A percentile compares a stretch with the other conserved stretches of the same genome.
Evolutionary conservation across 2,113 vertebrate genomes (phyloP).

Genomic region (Clupea harengus): DNA sequence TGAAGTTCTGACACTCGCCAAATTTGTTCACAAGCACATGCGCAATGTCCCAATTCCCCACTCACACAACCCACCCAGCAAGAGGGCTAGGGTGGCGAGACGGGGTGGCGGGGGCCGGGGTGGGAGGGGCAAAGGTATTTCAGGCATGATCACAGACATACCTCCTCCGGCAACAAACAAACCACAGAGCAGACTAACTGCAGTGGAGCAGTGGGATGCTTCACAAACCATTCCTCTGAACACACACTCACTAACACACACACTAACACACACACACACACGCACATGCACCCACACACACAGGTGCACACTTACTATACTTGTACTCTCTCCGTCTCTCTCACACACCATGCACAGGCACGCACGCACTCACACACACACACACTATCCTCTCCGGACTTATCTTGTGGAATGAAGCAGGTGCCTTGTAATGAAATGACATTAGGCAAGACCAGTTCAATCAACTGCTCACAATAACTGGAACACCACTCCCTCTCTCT

Average conservation of each 20-base stretch:
- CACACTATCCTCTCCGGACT: background rate
- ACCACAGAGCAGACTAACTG: conserved; percentile 35
- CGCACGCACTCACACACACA: background rate
- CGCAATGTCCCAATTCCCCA: conserved; percentile 49
- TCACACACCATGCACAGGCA: background rate
- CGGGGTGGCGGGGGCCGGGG: conserved; percentile 7
- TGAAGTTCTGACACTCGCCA: conserved; percentile 58
- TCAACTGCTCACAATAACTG: background rate
- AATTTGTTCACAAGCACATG: conserved; percentile 54
- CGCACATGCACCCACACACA: background rate
- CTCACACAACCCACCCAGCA: conserved; percentile 35
- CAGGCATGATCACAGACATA: conserved; percentile 48
- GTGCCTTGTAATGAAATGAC: background rate
- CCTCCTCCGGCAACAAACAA: conserved; percentile 52
- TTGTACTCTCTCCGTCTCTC: background rate
- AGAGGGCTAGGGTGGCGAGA: conserved; percentile 36
- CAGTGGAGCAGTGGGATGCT: background rate
- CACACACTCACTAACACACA: background rate
- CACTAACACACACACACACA: background rate
- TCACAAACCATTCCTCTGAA: background rate
- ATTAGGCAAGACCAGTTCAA: background rate
- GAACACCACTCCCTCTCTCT: background rate
- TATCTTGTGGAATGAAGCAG: background rate
- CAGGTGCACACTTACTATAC: background rate
- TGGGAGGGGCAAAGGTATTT: conserved; percentile 2